Evolutionary conservation across 1,140 invertebrate species (phyloP).

Genomic region (Drosophila setifemur): DNA sequence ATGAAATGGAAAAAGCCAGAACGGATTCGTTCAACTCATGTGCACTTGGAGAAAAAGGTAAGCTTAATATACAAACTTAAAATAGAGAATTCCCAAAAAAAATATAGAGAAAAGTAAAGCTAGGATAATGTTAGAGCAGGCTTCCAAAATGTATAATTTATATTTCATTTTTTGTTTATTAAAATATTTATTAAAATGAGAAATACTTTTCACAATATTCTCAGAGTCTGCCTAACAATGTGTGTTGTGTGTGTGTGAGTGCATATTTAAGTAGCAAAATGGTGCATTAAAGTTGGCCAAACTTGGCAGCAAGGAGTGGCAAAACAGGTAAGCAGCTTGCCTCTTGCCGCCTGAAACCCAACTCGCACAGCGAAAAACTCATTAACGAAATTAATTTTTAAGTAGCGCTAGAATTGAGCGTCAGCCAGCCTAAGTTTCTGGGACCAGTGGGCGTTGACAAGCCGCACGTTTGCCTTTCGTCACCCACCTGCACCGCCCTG

Average conservation of each 20-base stretch:
- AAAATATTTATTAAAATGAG: too few species aligned
- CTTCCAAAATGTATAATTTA: too few species aligned
- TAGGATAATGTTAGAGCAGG: too few species aligned
- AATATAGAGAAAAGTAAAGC: too few species aligned
- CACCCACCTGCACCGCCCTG: neutral
- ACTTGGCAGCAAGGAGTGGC: constrained; percentile 21
- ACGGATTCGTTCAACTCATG: neutral
- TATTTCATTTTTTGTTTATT: too few species aligned
- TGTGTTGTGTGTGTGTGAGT: neutral
- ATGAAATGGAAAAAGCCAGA: constrained; percentile 39
- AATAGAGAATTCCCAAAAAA: too few species aligned
- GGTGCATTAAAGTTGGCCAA: constrained; percentile 46
- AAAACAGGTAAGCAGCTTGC: constrained; percentile 64
- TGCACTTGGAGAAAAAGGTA: constrained; percentile 9
- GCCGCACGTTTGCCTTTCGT: constrained; percentile 25
- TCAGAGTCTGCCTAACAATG: too few species aligned
- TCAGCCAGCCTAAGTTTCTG: constrained; percentile 59
- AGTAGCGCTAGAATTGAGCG: constrained; percentile 72
- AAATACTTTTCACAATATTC: too few species aligned
- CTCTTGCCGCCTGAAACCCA: constrained; percentile 13
- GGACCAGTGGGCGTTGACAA: constrained; percentile 46
- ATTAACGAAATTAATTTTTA: constrained; percentile 81
- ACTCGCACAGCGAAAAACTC: constrained; percentile 65
- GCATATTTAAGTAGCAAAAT: constrained; percentile 46
- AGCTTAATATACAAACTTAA: too few species aligned